Percentiles rank a stretch among this genome's conserved stretches.
Evolutionary conservation across 2,113 vertebrate species (phyloP).

Genomic region (Vicugna pacos): DNA sequence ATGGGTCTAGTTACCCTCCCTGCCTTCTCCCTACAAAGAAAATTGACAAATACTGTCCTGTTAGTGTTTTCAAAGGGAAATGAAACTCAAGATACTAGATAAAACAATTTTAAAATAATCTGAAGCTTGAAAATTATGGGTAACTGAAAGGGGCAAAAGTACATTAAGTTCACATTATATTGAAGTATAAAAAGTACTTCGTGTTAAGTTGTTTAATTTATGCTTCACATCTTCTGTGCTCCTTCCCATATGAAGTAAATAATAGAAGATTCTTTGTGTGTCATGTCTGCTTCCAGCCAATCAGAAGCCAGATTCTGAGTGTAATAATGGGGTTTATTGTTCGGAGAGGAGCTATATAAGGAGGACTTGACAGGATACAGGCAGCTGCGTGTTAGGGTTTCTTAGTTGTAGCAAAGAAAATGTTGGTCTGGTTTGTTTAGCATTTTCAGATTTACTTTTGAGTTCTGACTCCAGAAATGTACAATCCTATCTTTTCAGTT

Average conservation of each 20-base stretch:
- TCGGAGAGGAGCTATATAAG: conserved; percentile 56
- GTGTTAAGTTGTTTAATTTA: not conserved
- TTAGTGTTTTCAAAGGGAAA: not conserved
- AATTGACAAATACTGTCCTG: not conserved
- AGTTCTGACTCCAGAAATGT: conserved; percentile 48
- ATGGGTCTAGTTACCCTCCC: not conserved
- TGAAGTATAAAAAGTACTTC: not conserved
- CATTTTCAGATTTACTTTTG: conserved; percentile 39
- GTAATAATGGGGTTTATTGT: conserved; percentile 75
- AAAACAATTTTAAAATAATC: not conserved
- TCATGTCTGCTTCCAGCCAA: conserved; percentile 70
- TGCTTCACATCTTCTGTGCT: not conserved
- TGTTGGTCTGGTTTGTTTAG: conserved; percentile 43
- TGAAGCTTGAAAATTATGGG: not conserved
- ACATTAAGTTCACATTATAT: not conserved
- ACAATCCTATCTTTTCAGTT: conserved; percentile 58
- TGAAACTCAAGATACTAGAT: not conserved
- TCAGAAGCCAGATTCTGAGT: conserved; percentile 69
- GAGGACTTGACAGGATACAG: not conserved
- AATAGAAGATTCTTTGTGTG: conserved; percentile 70
- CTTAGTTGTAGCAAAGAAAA: conserved; percentile 52
- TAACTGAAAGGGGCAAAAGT: not conserved
- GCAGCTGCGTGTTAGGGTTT: not conserved
- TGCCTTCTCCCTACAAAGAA: not conserved
- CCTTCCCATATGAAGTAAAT: conserved; percentile 63